Base-by-base conservation (phyloP, 2,797 vertebrate genomes). In the Otolemur crassicaudatus region DNA sequence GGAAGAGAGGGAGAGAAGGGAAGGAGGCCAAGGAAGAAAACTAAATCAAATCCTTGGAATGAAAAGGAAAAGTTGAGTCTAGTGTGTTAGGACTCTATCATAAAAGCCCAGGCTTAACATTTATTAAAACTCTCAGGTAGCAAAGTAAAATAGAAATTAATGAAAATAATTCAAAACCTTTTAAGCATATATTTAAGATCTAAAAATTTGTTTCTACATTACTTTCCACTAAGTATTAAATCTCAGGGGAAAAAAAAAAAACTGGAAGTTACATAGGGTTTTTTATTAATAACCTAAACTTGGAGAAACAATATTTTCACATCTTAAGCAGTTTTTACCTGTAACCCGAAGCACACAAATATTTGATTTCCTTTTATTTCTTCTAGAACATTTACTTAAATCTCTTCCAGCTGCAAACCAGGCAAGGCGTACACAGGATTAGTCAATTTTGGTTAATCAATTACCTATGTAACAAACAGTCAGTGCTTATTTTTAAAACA, bases 141-240 rank as follows among this genome's bases (percentile, higher is more conserved):
- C 2, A 43, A 91, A 91, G 43, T 82, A 37, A 75, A 61, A 77
- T 73, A 56, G 17, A 58, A 95, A 83, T 23, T 27, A 75, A 86
- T 60, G n/a, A 86, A 76, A 92, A 81, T 27, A 43, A 61, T 63
- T 81, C 16, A 79, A 75, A 94, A 73, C 1, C 1, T 86, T 75
- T 87, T 40, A 77, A 83, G 88, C 1, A n/a, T 61, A 70, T 82
- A 58, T 73, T 90, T 65, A 69, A 94, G 46, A 16, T 73, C 31
- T 65, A 89, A n/a, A 3, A 93, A 53, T 37, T 46, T 63, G 72
- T 95, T 82, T 94, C 23, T 31, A 94, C 92, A 82, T 77, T 90
- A 72, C 7, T 17, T 87, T 77, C 3, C 14, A 49, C n/a, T 58
- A 81, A 92, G 63, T 82, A 60, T 17, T 94, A 2, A 22, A n/a